Conservation (phyloP, 1,140 invertebrate genomes). For the Anastrepha ludens region DNA sequence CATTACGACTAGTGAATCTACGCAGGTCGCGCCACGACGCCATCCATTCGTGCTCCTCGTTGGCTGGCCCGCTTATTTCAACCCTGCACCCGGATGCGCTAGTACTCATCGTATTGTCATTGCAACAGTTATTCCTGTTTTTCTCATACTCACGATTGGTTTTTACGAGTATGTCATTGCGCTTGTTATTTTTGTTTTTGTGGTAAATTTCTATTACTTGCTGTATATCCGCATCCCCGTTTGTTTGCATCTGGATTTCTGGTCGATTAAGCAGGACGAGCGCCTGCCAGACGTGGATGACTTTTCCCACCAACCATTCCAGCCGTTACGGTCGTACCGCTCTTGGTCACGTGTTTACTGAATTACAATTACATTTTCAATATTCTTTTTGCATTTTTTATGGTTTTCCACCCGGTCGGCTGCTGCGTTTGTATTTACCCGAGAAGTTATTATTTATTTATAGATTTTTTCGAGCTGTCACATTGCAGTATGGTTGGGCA, state of each 20-base stretch:
- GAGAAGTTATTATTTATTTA: constrained; percentile 35
- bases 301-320: constrained; percentile 38
- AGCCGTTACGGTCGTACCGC: not conserved
- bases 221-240: not conserved
- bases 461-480: constrained; percentile 11
- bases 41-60: no score
- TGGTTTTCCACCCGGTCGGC: not conserved
- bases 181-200: not conserved
- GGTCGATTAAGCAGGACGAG: constrained; percentile 46
- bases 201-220: not conserved
- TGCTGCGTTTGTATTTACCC: not conserved
- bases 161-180: not conserved
- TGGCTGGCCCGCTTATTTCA: not conserved
- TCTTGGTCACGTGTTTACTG: constrained; percentile 23
- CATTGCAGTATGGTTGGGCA: not conserved
- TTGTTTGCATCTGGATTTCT: constrained; percentile 49
- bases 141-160: not conserved
- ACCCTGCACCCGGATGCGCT: not conserved
- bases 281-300: constrained; percentile 7
- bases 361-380: constrained; percentile 44
- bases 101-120: not conserved
- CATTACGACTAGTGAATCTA: not conserved
- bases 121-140: not conserved
- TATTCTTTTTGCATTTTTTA: constrained; percentile 48
- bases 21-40: not conserved